Evolutionary conservation across 1,140 invertebrate genomes (phyloP), one percentile per base, ranked within the genome.

Genomic region (Anastatus disparis): DNA sequence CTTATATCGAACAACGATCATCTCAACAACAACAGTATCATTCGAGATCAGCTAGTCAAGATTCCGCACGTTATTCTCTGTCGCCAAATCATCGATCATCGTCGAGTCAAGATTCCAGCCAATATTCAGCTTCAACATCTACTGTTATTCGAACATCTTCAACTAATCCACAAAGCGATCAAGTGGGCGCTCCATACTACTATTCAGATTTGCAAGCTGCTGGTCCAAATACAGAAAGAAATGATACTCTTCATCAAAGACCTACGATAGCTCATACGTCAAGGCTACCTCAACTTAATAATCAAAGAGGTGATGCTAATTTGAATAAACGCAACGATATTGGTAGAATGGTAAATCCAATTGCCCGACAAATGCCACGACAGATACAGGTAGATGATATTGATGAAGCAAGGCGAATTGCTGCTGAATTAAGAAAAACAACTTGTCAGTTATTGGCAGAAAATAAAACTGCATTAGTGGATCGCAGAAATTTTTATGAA

Each of bases 321-420:
- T 83, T 88, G 71, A 89, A 90, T 80, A 92, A 94, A 86, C 86
- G 91, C 9, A 87, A 87, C 79, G 91, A 93, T 79, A 91, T 94
- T 58, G 91, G 91, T 7, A 89, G 92, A 71, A 93, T 94, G 74
- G 91, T 94, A 38, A 94, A 95, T 81, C 91, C 92, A 3, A 94
- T 94, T 35, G 74, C 76, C 0, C 67, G 78, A 6, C 80, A 82
- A 40, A 75, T 81, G 27, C 82, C 81, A 3, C 66, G 87, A 78
- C 75, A 82, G 72, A 80, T 78, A 27, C 76, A 81, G 59, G 81
- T 81, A 6, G 74, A 81, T 58, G 78, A 81, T 46, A 83, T 84
- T 53, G 83, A 82, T 61, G 86, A 88, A 52, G 88, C 88, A 74
- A 87, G 89, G 73, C 81, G 80, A n/a, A 84, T 92, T 63, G 90